Conservation (phyloP, 2,888 invertebrate genomes). For the Sphaerophoria taeniata region DNA sequence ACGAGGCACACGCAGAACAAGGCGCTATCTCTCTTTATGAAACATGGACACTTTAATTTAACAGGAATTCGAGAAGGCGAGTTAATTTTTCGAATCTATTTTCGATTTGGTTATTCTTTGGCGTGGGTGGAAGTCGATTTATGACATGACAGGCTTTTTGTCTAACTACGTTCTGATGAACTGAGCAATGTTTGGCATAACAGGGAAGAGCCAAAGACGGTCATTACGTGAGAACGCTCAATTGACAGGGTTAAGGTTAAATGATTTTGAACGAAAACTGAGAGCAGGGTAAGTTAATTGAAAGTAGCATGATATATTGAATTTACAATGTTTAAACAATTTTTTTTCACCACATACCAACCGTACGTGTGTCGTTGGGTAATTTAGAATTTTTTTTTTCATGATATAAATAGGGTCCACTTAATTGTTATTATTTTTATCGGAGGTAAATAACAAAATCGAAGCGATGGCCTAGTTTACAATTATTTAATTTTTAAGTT, state of each 20-base stretch:
- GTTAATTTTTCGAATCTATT: slow-evolving; percentile 3
- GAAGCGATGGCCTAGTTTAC: background rate
- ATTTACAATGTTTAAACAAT: background rate
- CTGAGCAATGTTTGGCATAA: no score
- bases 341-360: no score
- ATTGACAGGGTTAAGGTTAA: slow-evolving; percentile 73
- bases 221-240: slow-evolving; percentile 43
- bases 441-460: background rate
- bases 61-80: background rate
- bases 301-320: background rate
- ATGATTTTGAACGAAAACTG: slow-evolving; percentile 37
- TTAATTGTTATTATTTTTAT: no score
- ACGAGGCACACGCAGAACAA: slow-evolving; percentile 33
- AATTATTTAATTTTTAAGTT: background rate
- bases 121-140: slow-evolving; percentile 52
- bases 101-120: slow-evolving; percentile 8
- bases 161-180: no score
- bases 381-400: no score
- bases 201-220: background rate
- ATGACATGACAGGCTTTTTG: background rate
- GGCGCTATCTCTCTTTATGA: background rate
- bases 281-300: slow-evolving; percentile 4
- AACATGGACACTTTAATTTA: background rate
- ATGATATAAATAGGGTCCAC: no score
- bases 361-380: background rate